Percentiles rank a stretch among this genome's conserved stretches.
Evolutionary conservation across 35 echinoderm and acorn worm species (phyloP).

Genomic region (Heliocidaris erythrogramma): DNA sequence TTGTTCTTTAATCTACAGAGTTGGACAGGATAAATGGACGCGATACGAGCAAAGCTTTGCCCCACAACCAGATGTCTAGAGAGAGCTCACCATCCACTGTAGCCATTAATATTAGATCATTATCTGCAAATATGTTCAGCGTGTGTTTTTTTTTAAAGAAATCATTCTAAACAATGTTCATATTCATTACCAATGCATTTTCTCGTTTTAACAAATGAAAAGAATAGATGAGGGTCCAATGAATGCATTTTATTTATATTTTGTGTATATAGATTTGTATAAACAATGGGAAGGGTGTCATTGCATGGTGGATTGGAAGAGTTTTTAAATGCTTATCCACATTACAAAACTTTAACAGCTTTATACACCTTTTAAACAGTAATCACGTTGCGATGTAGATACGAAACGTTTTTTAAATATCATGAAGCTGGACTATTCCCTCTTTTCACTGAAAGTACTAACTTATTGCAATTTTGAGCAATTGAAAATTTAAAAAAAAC

Average conservation of each 20-base stretch:
- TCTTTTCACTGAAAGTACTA: too few species aligned
- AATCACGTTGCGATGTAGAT: background rate
- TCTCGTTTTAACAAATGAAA: background rate
- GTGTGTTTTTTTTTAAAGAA: background rate
- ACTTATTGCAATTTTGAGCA: too few species aligned
- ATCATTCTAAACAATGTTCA: background rate
- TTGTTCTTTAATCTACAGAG: conserved; percentile 58
- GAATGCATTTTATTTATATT: background rate
- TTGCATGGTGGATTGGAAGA: background rate
- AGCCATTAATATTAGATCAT: background rate
- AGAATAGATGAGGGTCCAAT: background rate
- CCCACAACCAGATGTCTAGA: conserved; percentile 39
- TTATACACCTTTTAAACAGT: too few species aligned
- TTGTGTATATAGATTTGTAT: too few species aligned
- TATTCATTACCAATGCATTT: background rate
- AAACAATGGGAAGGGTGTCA: background rate
- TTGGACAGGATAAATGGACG: conserved; percentile 88
- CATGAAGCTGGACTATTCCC: too few species aligned
- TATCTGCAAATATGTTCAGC: background rate
- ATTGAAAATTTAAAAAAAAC: too few species aligned
- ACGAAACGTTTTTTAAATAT: background rate
- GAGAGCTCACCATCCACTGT: background rate
- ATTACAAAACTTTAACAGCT: background rate
- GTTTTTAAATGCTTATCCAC: background rate
- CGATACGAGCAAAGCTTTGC: conserved; percentile 75